These are phyloP conservation scores for Panthera tigris DNA, from an alignment of 2,113 vertebrate genomes.

Conservation along the genomic window DNA sequence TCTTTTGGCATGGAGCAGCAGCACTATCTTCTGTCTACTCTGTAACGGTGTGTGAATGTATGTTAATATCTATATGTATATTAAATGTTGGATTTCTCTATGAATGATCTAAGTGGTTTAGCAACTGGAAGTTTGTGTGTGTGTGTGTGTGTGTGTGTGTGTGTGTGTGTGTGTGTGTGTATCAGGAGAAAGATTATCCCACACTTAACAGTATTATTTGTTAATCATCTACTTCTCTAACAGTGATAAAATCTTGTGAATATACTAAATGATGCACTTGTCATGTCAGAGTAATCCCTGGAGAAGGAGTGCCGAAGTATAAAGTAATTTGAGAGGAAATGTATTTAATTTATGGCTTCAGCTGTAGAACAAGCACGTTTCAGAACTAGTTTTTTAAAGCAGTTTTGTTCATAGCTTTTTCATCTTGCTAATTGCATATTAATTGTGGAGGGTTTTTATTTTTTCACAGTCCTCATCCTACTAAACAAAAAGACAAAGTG, in stretches of 20 bases:
- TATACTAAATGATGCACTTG: constrained; percentile 63
- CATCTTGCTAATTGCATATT: constrained; percentile 56
- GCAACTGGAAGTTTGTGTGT: constrained; percentile 49
- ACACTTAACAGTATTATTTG: constrained; percentile 56
- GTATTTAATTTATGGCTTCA: constrained; percentile 70
- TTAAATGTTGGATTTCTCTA: constrained; percentile 59
- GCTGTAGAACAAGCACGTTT: constrained; percentile 58
- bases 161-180: neutral
- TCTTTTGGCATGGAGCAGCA: constrained; percentile 42
- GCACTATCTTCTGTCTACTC: constrained; percentile 56
- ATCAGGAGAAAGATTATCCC: constrained; percentile 55
- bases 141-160: neutral
- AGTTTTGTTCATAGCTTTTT: constrained; percentile 64
- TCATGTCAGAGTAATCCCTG: constrained; percentile 69
- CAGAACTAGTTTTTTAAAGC: constrained; percentile 58
- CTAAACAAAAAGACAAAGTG: constrained; percentile 70
- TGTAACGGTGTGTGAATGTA: constrained; percentile 55
- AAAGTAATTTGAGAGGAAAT: constrained; percentile 70
- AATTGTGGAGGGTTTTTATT: constrained; percentile 55
- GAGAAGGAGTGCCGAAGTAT: constrained; percentile 68
- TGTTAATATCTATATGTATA: constrained; percentile 37
- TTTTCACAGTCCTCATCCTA: constrained; percentile 32
- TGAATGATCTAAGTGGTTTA: constrained; percentile 54
- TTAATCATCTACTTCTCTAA: constrained; percentile 67
- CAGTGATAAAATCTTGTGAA: constrained; percentile 59